A percentile compares a stretch with the other conserved stretches of the same genome.
These are phyloP conservation scores for Eristalinus aeneus DNA, from an alignment of 2,888 invertebrate species.

Conservation along the genomic window DNA sequence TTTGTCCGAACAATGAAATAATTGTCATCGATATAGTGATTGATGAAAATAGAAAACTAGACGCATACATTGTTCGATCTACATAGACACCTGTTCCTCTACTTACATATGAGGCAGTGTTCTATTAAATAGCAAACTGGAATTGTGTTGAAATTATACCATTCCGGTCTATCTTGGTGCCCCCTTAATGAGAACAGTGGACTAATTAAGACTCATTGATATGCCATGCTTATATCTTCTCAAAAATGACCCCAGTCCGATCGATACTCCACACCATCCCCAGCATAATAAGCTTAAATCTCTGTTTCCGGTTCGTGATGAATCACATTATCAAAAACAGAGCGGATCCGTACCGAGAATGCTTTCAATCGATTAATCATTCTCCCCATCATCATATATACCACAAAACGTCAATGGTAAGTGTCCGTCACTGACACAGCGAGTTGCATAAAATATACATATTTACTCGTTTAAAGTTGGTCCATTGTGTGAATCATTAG, in stretches of 20 bases:
- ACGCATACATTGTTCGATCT: no score
- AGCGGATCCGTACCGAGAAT: constrained; percentile 21
- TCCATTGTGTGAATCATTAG: constrained; percentile 17
- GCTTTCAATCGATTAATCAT: constrained; percentile 40
- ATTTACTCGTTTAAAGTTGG: constrained; percentile 7
- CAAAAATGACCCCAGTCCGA: neutral
- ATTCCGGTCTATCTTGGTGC: neutral
- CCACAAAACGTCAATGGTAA: constrained; percentile 31
- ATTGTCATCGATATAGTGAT: no score
- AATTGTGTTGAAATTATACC: neutral
- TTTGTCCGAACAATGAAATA: no score
- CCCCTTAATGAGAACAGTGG: neutral
- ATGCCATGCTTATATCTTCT: neutral
- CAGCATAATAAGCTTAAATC: neutral
- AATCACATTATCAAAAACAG: neutral
- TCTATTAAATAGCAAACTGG: no score
- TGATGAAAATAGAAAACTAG: no score
- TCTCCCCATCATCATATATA: constrained; percentile 32
- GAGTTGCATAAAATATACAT: neutral
- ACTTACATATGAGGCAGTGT: no score
- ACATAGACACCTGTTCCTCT: no score
- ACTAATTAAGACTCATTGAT: neutral
- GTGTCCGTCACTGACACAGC: neutral
- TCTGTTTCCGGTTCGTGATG: neutral
- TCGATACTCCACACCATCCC: neutral